Percentiles rank a stretch among this genome's conserved stretches.
phyloP scores from a whole-genome alignment of 2,797 vertebrate species.

The Diplodus puntazzo region DNA sequence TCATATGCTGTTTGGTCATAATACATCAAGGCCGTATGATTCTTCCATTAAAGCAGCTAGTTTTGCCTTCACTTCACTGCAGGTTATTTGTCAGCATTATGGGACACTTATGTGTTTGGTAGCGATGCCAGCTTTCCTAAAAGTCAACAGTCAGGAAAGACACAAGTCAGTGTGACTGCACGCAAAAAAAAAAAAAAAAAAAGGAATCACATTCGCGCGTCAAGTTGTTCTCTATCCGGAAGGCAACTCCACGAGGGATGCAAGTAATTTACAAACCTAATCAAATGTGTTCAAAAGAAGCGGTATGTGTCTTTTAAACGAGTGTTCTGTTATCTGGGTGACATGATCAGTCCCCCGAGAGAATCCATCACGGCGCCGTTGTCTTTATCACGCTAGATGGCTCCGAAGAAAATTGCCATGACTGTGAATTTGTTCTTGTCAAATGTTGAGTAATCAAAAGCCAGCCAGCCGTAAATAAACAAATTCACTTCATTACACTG shows the following conservation, averaged over 20 bases:
- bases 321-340: conserved; percentile 70
- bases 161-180: conserved; percentile 43
- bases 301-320: conserved; percentile 69
- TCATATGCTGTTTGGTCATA: conserved; percentile 75
- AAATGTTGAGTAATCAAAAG: conserved; percentile 81
- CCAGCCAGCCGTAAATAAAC: conserved; percentile 80
- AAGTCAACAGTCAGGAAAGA: conserved; percentile 47
- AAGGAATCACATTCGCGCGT: conserved; percentile 51
- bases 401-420: conserved; percentile 77
- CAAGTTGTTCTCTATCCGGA: conserved; percentile 53
- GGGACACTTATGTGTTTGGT: conserved; percentile 56
- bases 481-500: conserved; percentile 65
- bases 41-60: conserved; percentile 72
- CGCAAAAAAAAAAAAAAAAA: conserved; percentile 23
- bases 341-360: conserved; percentile 79
- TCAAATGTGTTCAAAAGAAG: conserved; percentile 77
- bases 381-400: conserved; percentile 74
- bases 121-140: conserved; percentile 42
- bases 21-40: conserved; percentile 79
- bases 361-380: conserved; percentile 76
- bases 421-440: conserved; percentile 83
- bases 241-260: conserved; percentile 66
- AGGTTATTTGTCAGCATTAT: conserved; percentile 66
- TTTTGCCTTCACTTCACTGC: conserved; percentile 59
- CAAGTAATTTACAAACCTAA: conserved; percentile 75